Percentiles rank a stretch among this genome's conserved stretches.
phyloP scores from a whole-genome alignment of 1,140 invertebrate species.

The Drosophila virilis region DNA sequence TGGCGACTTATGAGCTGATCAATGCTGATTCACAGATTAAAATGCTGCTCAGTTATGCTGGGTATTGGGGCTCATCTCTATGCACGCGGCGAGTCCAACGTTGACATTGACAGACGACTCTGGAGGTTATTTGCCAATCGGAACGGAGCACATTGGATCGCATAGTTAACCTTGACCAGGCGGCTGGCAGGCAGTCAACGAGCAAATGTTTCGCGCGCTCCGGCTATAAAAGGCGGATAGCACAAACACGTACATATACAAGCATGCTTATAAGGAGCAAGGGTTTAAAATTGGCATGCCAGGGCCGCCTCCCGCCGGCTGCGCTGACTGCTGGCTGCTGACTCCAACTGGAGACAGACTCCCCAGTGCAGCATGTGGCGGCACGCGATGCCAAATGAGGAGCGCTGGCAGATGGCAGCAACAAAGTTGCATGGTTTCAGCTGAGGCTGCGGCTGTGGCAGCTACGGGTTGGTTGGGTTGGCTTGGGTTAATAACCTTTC shows the following conservation, averaged over 20 bases:
- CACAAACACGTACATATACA: neutral
- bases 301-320: constrained; percentile 4
- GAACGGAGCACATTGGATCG: constrained; percentile 38
- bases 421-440: constrained; percentile 20
- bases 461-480: constrained; percentile 3
- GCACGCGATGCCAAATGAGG: constrained; percentile 36
- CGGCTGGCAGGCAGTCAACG: constrained; percentile 39
- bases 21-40: constrained; percentile 34
- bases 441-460: neutral
- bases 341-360: constrained; percentile 3
- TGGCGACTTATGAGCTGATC: neutral
- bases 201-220: constrained; percentile 38
- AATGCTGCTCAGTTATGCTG: constrained; percentile 45
- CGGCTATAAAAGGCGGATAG: constrained; percentile 45
- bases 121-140: constrained; percentile 56
- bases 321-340: neutral
- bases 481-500: constrained; percentile 56
- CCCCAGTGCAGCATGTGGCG: constrained; percentile 25
- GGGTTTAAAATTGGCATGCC: constrained; percentile 30
- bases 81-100: constrained; percentile 15
- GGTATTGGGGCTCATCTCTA: constrained; percentile 19
- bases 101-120: constrained; percentile 59
- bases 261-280: constrained; percentile 41
- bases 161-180: constrained; percentile 77
- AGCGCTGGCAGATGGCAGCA: constrained; percentile 10